A percentile compares a stretch with the other conserved stretches of the same genome.
Conservation (phyloP, 35 echinoderm and acorn worm species). For the Lytechinus pictus region DNA sequence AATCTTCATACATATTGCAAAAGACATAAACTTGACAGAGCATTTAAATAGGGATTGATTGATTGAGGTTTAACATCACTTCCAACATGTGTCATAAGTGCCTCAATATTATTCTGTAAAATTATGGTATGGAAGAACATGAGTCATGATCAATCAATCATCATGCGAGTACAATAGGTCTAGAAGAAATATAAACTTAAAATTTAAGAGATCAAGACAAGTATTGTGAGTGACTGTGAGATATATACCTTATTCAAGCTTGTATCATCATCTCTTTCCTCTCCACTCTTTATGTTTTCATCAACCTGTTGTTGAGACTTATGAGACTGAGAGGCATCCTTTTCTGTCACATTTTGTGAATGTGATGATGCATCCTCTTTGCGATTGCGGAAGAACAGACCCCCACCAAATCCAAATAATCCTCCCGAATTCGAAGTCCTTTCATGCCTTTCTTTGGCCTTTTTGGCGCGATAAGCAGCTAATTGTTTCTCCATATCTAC, state of each 20-base stretch:
- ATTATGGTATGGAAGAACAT: too few relatives aligned
- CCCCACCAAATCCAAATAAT: conserved; percentile 26
- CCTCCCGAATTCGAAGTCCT: neutral
- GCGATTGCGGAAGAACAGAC: neutral
- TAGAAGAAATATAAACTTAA: too few relatives aligned
- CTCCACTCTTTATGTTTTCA: neutral
- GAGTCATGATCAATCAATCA: too few relatives aligned
- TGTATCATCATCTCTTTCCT: conserved; percentile 19
- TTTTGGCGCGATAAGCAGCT: conserved; percentile 63
- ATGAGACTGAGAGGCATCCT: neutral
- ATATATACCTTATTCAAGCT: neutral
- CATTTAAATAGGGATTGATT: too few relatives aligned
- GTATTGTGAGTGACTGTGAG: too few relatives aligned
- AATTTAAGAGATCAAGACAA: too few relatives aligned
- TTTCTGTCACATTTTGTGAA: neutral
- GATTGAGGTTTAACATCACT: too few relatives aligned
- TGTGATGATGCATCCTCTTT: neutral
- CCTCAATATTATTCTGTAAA: too few relatives aligned
- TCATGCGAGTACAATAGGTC: too few relatives aligned
- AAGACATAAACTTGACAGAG: too few relatives aligned
- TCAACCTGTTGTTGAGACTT: neutral
- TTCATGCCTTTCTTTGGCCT: conserved; percentile 50
- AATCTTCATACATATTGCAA: too few relatives aligned
- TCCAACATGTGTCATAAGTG: too few relatives aligned
- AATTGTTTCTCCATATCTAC: conserved; percentile 65